Evolutionary conservation across 2,797 vertebrate species (phyloP).

Genomic region (Amblyopsis hoosieri): DNA sequence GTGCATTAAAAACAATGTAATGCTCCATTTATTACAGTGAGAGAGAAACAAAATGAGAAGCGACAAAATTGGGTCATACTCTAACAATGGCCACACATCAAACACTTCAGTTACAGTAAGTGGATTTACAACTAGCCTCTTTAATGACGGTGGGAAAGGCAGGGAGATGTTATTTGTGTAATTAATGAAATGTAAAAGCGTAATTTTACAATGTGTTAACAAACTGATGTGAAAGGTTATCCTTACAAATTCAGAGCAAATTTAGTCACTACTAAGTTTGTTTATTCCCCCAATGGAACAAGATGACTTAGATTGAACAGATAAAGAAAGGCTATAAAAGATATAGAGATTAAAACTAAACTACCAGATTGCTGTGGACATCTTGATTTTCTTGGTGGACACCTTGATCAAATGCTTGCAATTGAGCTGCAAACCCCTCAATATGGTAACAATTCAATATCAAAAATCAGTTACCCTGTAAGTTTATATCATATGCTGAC

Average conservation of each 20-base stretch:
- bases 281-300: not conserved
- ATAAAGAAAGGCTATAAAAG: not conserved
- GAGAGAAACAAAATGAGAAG: conserved; percentile 32
- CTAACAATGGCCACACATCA: conserved; percentile 38
- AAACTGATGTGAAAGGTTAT: not conserved
- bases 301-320: not conserved
- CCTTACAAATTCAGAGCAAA: not conserved
- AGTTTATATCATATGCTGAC: conserved; percentile 60
- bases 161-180: conserved; percentile 16
- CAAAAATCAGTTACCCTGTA: conserved; percentile 53
- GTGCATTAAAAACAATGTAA: conserved; percentile 43
- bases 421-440: conserved; percentile 43
- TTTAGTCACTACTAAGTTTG: not conserved
- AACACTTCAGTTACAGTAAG: conserved; percentile 30
- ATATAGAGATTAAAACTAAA: conserved; percentile 23
- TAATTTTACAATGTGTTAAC: conserved; percentile 7
- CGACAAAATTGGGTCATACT: conserved; percentile 41
- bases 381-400: conserved; percentile 36
- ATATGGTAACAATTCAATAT: conserved; percentile 57
- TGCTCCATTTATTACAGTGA: conserved; percentile 45
- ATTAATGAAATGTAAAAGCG: conserved; percentile 25
- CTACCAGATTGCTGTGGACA: conserved; percentile 22
- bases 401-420: conserved; percentile 18
- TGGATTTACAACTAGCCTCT: conserved; percentile 23
- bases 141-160: not conserved